Base-by-base conservation (phyloP, 23 tunicate genomes). In the Styela plicata region DNA sequence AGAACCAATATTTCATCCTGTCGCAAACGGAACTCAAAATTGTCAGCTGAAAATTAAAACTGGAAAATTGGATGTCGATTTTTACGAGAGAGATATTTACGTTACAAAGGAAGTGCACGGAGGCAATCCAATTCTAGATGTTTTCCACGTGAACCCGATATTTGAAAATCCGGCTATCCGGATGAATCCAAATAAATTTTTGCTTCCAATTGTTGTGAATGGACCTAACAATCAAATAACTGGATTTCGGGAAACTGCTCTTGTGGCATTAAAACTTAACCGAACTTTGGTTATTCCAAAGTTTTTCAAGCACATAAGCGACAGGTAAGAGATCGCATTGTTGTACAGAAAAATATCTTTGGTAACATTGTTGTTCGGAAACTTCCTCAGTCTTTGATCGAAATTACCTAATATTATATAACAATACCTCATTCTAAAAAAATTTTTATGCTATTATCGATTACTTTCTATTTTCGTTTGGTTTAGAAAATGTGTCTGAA, bases 211-310 rank as follows among this genome's bases (percentile, higher is more conserved):
- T 67, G 0, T 67, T 22, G 71, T 24, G 31, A 67, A 67, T 67
- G 71, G 71, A 67, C 71, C 71, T 16, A 67, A 67, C 31, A 67
- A 67, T 67, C 71, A 67, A 29, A 25, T 67, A 16, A 67, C 22
- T 29, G 71, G 71, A 67, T 24, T 67, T 67, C 30, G 71, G 22
- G 71, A 67, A 67, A 24, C 71, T 29, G 31, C 31, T 27, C 31
- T 67, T 67, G 71, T 67, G 24, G 71, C 71, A 29, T 16, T 67
- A 27, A 27, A 29, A 27, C 22, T 67, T 0, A 67, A 67, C 31
- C 71, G 71, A 0, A 67, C 71, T 27, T 29, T 67, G 71, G 71
- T 67, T 25, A 29, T 67, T 25, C 71, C 71, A 29, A 67, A 25
- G 24, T 67, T 67, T 67, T 67, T 67, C 71, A 67, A 67, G 71